Base-by-base conservation (phyloP, 2,888 invertebrate genomes). In the Mystacides longicornis region DNA sequence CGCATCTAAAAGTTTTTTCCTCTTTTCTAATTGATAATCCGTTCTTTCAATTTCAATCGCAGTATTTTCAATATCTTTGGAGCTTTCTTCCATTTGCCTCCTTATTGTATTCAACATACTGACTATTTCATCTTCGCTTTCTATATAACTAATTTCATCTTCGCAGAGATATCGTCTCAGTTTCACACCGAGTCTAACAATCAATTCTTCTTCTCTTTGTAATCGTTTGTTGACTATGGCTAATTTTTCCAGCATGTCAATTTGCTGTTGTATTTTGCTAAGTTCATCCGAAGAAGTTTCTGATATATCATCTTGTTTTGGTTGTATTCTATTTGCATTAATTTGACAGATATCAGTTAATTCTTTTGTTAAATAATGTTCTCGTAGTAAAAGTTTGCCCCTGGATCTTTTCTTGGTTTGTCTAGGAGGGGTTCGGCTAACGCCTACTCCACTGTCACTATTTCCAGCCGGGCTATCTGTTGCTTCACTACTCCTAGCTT, bases 221-320 rank as follows among this genome's bases (percentile, higher is more conserved):
- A 90, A 71, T 64, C 82, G 79, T 66, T 87, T 85, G 68, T 89
- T 89, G 22, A 89, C 73, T 52, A 83, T 81, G 21, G 85, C 80
- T 49, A 89, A 78, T 68, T 82, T 85, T 65, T 89, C 89, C 64
- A 87, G 73, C 62, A 87, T 74, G 64, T 85, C 82, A n/a, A 86
- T 78, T 71, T 86, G 84, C 66, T 82, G 81, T 62, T 81, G 74
- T 64, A 81, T 75, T 65, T 80, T 79, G 48, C 81, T 79, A 1
- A 77, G 67, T 63, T 78, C 78, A 51, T 77, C 74, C n/a, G 76
- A 66, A 21, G 77, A 76, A 0, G 69, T 74, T 49, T 79, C 75
- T 0, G 78, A 78, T 58, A 75, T 77, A 64, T 78, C 71, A 66
- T 72, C 60, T 67, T 66, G 72, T 47, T 71, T 71, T 4, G 74